A percentile compares a stretch with the other conserved stretches of the same genome.
phyloP scores from a whole-genome alignment of 2,797 vertebrate species.

The Chiloscyllium punctatum region DNA sequence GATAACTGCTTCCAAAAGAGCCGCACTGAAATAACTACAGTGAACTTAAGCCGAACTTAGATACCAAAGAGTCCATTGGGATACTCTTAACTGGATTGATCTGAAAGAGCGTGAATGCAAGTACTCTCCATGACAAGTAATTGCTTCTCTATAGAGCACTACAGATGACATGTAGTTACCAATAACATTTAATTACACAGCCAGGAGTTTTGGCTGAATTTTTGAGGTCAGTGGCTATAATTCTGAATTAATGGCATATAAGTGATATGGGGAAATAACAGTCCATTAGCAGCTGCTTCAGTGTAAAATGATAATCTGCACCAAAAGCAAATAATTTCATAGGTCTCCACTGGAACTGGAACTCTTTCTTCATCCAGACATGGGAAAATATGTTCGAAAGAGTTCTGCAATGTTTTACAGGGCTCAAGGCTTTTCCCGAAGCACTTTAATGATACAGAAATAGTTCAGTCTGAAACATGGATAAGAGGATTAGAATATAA shows the following conservation, averaged over 20 bases:
- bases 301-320: neutral
- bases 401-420: neutral
- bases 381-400: neutral
- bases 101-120: neutral
- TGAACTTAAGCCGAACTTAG: neutral
- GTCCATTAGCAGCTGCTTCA: neutral
- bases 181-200: constrained; percentile 21
- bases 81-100: constrained; percentile 24
- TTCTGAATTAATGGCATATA: neutral
- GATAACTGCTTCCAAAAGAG: neutral
- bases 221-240: neutral
- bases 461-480: neutral
- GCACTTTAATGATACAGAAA: neutral
- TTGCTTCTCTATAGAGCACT: neutral
- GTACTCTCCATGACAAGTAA: neutral
- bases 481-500: neutral
- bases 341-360: neutral
- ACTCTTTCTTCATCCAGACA: neutral
- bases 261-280: neutral
- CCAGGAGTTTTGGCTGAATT: neutral
- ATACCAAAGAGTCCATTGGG: neutral
- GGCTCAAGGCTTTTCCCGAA: neutral
- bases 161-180: constrained; percentile 26
- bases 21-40: neutral
- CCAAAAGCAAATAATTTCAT: neutral